Base-by-base conservation (phyloP, 2,113 vertebrate genomes). In the Rhinopomastus cyanomelas region DNA sequence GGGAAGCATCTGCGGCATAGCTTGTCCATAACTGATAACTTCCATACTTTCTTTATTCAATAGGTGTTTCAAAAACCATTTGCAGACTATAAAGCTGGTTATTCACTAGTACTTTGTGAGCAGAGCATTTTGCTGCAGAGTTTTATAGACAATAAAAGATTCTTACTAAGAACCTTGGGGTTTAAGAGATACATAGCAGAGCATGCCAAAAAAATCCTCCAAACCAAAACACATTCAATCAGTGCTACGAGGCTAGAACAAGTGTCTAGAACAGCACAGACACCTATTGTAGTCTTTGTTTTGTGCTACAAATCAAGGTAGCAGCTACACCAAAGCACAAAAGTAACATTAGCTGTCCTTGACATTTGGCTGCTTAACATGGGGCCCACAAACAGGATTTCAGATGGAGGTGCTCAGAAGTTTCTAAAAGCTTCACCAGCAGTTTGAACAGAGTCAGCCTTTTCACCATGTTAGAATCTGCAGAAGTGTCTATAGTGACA, bases 121-220 rank as follows among this genome's bases (percentile, higher is more conserved):
- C 66, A 59, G 78, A 42, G 7, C 12, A 11, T 46, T 80, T 60
- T 81, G 86, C 39, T 73, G 52, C 39, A 73, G 68, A 85, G 60
- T 88, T 88, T 88, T 81, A 92, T 83, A 89, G 75, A 72, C 32
- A 93, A 75, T 36, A 85, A 52, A 64, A 81, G 65, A 90, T 36
- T 83, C 53, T 66, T 59, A 85, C 15, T 7, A 92, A 71, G 46
- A 93, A 89, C 66, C 32, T 86, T 52, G 15, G 51, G 51, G 36
- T 78, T 69, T 85, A 81, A 92, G 34, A 85, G 26, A 27, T 17
- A 51, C 34, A 19, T 37, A 84, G 86, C 0, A 52, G 37, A 74
- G 5, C 34, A 64, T 12, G 36, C 20, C 37, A 88, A 90, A 85
- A 67, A 76, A 60, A 34, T 36, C 39, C 39, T 42, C 39, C 39